phyloP scores from a whole-genome alignment of 2,888 invertebrate species.

The Catonia carolina region DNA sequence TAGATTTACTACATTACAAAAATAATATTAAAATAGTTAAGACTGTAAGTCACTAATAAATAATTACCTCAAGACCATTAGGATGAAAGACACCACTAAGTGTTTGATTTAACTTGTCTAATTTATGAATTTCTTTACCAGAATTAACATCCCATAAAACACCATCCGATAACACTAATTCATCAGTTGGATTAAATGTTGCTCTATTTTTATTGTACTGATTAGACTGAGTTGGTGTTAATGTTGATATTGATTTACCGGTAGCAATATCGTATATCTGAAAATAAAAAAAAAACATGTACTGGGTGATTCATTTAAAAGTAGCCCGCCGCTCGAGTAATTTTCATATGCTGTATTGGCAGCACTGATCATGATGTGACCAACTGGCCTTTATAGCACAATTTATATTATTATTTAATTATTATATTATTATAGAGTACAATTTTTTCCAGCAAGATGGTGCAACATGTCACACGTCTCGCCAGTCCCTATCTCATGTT shows the following conservation, averaged over 20 bases:
- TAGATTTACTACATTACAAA: too few species aligned
- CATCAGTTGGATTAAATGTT: conserved; percentile 89
- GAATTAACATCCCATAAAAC: conserved; percentile 89
- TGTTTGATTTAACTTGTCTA: conserved; percentile 94
- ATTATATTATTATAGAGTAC: too few species aligned
- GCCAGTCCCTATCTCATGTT: too few species aligned
- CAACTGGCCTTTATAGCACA: too few species aligned
- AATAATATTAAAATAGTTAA: too few species aligned
- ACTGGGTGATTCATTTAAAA: background rate
- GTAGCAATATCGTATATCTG: conserved; percentile 83
- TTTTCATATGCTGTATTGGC: too few species aligned
- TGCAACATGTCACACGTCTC: too few species aligned
- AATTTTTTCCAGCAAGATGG: too few species aligned
- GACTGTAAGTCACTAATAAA: background rate
- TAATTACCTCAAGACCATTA: conserved; percentile 76
- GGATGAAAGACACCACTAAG: conserved; percentile 96
- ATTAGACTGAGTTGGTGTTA: conserved; percentile 79
- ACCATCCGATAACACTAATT: conserved; percentile 90
- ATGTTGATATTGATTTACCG: conserved; percentile 61
- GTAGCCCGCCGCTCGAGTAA: too few species aligned
- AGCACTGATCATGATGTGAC: too few species aligned
- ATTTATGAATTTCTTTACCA: conserved; percentile 86
- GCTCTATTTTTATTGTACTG: conserved; percentile 91
- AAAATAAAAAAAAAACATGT: conserved; percentile 32
- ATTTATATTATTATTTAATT: too few species aligned